Conservation (phyloP, 1,140 invertebrate genomes). For the Fopius arisanus region DNA sequence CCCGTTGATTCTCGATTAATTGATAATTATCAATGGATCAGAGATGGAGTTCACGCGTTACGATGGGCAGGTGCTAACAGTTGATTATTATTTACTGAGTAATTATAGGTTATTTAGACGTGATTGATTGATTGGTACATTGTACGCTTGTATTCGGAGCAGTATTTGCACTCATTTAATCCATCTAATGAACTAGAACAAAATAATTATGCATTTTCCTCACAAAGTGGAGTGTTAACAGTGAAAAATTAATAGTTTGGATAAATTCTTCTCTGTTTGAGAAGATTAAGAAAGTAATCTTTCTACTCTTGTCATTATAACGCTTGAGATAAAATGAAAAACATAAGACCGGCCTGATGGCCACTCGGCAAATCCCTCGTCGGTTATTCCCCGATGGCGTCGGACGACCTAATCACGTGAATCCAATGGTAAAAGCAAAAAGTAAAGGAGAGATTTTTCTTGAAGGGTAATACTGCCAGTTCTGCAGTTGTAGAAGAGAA, state of each 20-base stretch:
- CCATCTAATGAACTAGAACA: no score
- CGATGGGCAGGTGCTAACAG: background rate
- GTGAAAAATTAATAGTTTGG: no score
- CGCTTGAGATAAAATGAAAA: background rate
- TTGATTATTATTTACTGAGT: no score
- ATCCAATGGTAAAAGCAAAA: conserved; percentile 1
- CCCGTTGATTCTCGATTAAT: background rate
- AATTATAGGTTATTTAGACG: no score
- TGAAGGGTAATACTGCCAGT: background rate
- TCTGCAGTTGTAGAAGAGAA: background rate
- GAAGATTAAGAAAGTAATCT: no score
- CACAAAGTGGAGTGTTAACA: no score
- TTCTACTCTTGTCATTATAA: background rate
- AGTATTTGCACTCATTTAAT: no score
- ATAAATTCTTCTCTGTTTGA: no score
- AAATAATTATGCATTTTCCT: no score
- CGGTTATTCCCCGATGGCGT: conserved; percentile 1
- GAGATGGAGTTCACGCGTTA: background rate
- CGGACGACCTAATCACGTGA: conserved; percentile 1
- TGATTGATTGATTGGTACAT: no score
- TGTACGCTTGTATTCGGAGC: no score
- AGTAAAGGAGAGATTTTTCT: background rate
- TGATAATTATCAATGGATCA: background rate
- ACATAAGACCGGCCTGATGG: background rate
- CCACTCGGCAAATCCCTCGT: background rate